A percentile compares a stretch with the other conserved stretches of the same genome.
These are phyloP conservation scores for Brachionus rotundiformis DNA, from an alignment of 1,140 invertebrate species.

Conservation along the genomic window DNA sequence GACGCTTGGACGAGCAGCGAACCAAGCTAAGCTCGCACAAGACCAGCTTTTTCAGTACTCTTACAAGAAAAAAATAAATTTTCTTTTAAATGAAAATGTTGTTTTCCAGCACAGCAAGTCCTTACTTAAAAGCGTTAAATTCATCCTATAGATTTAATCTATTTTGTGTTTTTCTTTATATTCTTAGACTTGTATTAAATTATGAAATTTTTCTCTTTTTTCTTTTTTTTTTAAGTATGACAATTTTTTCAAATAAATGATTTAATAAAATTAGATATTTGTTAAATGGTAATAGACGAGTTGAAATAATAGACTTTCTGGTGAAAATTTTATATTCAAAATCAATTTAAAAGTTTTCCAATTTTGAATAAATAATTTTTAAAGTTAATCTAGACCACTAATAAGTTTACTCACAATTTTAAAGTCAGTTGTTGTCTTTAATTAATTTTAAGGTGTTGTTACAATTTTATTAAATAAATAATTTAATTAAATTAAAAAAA, in stretches of 20 bases:
- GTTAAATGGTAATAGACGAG: no score
- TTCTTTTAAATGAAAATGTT: slow-evolving; percentile 12
- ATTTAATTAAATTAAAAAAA: no score
- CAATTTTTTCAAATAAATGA: slow-evolving; percentile 16
- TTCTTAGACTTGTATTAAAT: slow-evolving; percentile 20
- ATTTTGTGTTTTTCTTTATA: slow-evolving; percentile 17
- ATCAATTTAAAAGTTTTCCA: no score
- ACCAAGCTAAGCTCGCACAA: slow-evolving; percentile 12
- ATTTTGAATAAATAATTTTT: no score
- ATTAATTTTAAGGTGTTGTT: no score
- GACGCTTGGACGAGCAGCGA: slow-evolving; percentile 68
- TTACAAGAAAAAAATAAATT: not conserved
- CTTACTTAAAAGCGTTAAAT: not conserved
- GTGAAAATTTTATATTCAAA: no score
- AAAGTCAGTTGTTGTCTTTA: no score
- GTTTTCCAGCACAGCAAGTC: slow-evolving; percentile 16
- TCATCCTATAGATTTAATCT: slow-evolving; percentile 11
- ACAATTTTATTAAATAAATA: no score
- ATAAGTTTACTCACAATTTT: no score
- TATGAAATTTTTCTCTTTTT: not conserved
- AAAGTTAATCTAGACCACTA: no score
- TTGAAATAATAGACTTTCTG: no score
- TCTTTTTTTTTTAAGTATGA: slow-evolving; percentile 1
- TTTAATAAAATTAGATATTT: no score
- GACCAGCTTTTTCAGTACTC: not conserved